Evolutionary conservation across 2,113 vertebrate species (phyloP).

Genomic region (Pachycephala philippinensis): DNA sequence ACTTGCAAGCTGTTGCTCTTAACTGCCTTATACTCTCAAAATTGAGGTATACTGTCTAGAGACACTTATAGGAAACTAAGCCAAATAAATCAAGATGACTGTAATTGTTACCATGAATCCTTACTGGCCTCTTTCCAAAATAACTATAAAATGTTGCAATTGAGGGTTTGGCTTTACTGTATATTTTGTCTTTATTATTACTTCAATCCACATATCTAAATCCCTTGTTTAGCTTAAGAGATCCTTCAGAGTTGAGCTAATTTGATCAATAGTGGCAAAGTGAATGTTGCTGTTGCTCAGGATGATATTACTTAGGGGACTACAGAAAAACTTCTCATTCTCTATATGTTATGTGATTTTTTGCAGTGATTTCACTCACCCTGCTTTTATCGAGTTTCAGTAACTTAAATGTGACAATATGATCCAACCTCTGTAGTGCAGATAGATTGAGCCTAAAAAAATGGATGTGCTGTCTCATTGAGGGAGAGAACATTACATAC

Average conservation of each 20-base stretch:
- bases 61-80: not conserved
- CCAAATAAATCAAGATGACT: constrained; percentile 1
- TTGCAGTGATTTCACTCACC: not conserved
- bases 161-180: not conserved
- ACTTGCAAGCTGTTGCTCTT: not conserved
- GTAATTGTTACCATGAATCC: not conserved
- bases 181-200: not conserved
- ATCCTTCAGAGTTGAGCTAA: not conserved
- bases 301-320: not conserved
- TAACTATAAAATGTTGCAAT: not conserved
- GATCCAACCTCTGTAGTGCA: not conserved
- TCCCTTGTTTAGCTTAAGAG: not conserved
- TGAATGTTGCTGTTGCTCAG: not conserved
- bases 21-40: not conserved
- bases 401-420: not conserved
- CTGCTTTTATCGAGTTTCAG: not conserved
- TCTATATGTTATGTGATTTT: not conserved
- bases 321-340: not conserved
- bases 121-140: not conserved
- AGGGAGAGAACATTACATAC: not conserved
- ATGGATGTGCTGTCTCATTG: not conserved
- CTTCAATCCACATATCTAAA: not conserved
- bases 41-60: not conserved
- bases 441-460: not conserved
- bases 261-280: not conserved